Evolutionary conservation across 2,888 invertebrate species (phyloP).

Genomic region (Meliscaeva auricollis): DNA sequence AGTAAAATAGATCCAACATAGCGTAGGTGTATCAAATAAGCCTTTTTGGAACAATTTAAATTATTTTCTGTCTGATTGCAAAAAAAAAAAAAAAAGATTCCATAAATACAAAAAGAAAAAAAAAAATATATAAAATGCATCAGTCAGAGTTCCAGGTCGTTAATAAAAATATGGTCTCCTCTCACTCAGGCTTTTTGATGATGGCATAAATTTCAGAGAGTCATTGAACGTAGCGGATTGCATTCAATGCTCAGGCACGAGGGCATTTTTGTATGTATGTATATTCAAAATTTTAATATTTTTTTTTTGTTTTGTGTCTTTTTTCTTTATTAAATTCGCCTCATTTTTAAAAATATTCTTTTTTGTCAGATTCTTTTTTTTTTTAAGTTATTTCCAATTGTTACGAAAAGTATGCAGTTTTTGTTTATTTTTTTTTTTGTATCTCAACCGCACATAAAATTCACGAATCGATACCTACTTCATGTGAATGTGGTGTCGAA

Average conservation of each 20-base stretch:
- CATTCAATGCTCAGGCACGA: conserved; percentile 38
- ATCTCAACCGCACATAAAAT: conserved; percentile 45
- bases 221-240: conserved; percentile 72
- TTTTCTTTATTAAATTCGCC: conserved; percentile 61
- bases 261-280: too few species aligned
- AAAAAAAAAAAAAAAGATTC: conserved; percentile 34
- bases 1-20: conserved; percentile 27
- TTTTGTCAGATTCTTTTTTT: conserved; percentile 13
- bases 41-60: conserved; percentile 65
- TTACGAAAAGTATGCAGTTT: conserved; percentile 52
- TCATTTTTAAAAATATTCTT: conserved; percentile 42
- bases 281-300: conserved; percentile 60
- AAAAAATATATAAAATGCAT: conserved; percentile 63
- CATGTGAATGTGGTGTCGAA: conserved; percentile 67
- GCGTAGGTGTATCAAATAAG: conserved; percentile 55
- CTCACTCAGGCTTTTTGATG: conserved; percentile 27
- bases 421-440: conserved; percentile 17
- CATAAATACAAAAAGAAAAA: neutral
- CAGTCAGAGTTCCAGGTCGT: conserved; percentile 46
- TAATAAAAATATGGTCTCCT: conserved; percentile 40
- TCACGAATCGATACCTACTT: conserved; percentile 63
- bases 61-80: conserved; percentile 72
- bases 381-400: conserved; percentile 53
- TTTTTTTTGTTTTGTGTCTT: conserved; percentile 40
- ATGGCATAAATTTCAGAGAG: conserved; percentile 41